Evolutionary conservation across 2,797 vertebrate genomes (phyloP), one percentile per base, ranked within the genome.

Genomic region (Gymnoscopelus microlampas): DNA sequence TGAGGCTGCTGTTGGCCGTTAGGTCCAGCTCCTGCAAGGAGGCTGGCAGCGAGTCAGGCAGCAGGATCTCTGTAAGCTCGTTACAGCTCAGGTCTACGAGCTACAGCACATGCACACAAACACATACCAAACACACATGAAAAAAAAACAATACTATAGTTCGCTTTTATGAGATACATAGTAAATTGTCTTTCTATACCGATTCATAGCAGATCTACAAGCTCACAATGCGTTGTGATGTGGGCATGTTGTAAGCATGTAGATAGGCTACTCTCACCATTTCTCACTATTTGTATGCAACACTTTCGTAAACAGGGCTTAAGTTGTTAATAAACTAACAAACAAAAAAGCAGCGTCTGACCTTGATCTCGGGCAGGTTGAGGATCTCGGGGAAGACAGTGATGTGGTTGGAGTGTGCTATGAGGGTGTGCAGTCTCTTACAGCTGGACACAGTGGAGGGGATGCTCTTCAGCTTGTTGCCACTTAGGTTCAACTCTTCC

Each of bases 51-150:
- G 93, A 92, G 55, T 98, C 97, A 0, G 97, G 95, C 79, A 97
- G 89, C 79, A 95, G 90, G 85, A 98, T 97, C 92, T 98, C 97
- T 26, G 94, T 98, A 90, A 98, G 94, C 71, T 97, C 96, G 39
- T 99, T 98, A 88, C 97, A 98, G 90, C 97, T 98, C 76, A 99
- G 90, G 84, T 99, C 97, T 67, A 98, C 96, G 73, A 96, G 93
- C 97, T 99, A 78, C 53, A 78, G 59, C 15, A 54, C 14, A 61
- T 9, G 60, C 53, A 64, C 9, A 39, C 44, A 60, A 24, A 26
- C 39, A 63, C 49, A 53, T 2, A 53, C n/a, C 53, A 11, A 32
- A 57, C 13, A 57, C 19, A 57, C 5, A 15, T 7, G 19, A 67
- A 58, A 12, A 63, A 29, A 72, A 39, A 60, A 19, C 19, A 12